A percentile compares a stretch with the other conserved stretches of the same genome.
phyloP scores from a whole-genome alignment of 2,888 invertebrate genomes.

The Drosophila yooni region DNA sequence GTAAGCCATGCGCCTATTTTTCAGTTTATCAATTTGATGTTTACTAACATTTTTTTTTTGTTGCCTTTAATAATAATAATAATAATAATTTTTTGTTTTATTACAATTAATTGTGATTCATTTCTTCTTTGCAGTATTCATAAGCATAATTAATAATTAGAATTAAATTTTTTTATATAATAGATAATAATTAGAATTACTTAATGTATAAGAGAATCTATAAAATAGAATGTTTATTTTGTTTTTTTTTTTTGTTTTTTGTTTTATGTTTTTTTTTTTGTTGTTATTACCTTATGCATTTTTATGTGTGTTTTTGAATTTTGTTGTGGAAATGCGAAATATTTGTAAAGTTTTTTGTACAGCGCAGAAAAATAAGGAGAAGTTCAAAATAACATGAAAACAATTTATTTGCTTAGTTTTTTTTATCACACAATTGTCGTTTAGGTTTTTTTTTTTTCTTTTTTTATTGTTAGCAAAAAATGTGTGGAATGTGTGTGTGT shows the following conservation, averaged over 20 bases:
- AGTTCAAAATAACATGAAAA: constrained; percentile 58
- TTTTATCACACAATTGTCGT: constrained; percentile 75
- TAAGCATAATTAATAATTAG: constrained; percentile 81
- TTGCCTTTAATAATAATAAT: constrained; percentile 65
- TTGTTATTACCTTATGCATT: constrained; percentile 20
- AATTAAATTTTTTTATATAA: constrained; percentile 81
- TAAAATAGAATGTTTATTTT: constrained; percentile 67
- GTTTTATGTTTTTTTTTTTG: constrained; percentile 7
- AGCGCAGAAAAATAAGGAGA: constrained; percentile 40
- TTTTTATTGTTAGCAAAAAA: constrained; percentile 22
- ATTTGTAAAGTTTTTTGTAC: constrained; percentile 56
- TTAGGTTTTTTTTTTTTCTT: constrained; percentile 36
- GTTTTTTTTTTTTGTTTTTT: constrained; percentile 12
- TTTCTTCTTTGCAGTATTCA: constrained; percentile 54
- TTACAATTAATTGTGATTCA: constrained; percentile 69
- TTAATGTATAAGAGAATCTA: constrained; percentile 78
- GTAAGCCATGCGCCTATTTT: constrained; percentile 54
- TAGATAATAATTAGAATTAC: constrained; percentile 81
- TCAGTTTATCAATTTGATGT: constrained; percentile 52
- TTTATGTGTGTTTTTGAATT: constrained; percentile 18
- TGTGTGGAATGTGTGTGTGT: constrained; percentile 44
- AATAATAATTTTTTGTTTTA: constrained; percentile 60
- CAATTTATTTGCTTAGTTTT: constrained; percentile 38
- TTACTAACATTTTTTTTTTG: constrained; percentile 70
- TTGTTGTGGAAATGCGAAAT: constrained; percentile 32